Percentiles rank a stretch among this genome's conserved stretches.
phyloP scores from a whole-genome alignment of 92 coral and sea anemone species.

The Porites rus region DNA sequence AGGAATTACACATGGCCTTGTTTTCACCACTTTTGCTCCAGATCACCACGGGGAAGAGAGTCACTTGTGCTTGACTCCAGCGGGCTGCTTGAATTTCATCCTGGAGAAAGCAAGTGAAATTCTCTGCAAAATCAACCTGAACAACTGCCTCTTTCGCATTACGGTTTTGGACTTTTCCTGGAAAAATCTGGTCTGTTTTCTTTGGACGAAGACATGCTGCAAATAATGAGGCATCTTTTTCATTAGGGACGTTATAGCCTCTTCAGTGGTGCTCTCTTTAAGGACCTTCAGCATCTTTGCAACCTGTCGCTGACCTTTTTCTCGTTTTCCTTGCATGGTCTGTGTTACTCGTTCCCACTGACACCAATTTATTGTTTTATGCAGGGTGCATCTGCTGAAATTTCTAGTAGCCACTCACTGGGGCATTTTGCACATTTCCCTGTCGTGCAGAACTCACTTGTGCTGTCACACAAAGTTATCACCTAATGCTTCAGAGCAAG shows the following conservation, averaged over 20 bases:
- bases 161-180: conserved; percentile 45
- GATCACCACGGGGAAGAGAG: conserved; percentile 41
- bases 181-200: conserved; percentile 50
- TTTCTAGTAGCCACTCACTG: conserved; percentile 32
- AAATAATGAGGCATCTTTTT: conserved; percentile 51
- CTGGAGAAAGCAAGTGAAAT: conserved; percentile 47
- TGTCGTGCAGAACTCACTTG: conserved; percentile 41
- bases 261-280: conserved; percentile 57
- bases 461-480: conserved; percentile 41
- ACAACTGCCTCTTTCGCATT: conserved; percentile 53
- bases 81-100: conserved; percentile 58
- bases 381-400: conserved; percentile 15
- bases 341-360: conserved; percentile 47
- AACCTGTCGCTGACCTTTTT: conserved; percentile 18
- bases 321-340: conserved; percentile 35
- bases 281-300: conserved; percentile 45
- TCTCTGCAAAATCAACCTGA: conserved; percentile 70
- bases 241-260: conserved; percentile 31
- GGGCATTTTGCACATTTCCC: conserved; percentile 52
- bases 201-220: conserved; percentile 55
- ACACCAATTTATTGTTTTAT: conserved; percentile 22
- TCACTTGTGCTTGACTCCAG: conserved; percentile 60
- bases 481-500: conserved; percentile 33
- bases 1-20: conserved; percentile 45
- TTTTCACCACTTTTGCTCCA: conserved; percentile 36